Evolutionary conservation across 2,888 invertebrate species (phyloP).

Genomic region (Lasioglossum pauxillum): DNA sequence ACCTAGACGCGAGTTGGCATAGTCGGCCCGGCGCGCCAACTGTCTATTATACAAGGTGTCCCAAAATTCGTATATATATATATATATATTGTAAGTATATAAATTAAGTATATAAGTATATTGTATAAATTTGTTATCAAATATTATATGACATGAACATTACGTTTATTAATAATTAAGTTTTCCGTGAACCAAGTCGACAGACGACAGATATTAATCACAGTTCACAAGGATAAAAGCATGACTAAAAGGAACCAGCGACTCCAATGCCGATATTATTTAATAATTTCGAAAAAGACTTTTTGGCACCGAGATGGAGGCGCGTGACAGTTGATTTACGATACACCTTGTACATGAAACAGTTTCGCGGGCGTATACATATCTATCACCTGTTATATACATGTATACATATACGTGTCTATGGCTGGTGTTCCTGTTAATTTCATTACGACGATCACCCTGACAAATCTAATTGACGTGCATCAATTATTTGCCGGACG

Average conservation of each 20-base stretch:
- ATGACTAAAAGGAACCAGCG: not conserved
- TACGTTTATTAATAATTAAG: too few species aligned
- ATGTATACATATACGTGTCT: constrained; percentile 42
- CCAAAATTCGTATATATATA: too few species aligned
- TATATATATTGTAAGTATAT: too few species aligned
- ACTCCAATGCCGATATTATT: not conserved
- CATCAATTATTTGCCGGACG: constrained; percentile 80
- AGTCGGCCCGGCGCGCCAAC: too few species aligned
- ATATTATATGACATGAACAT: not conserved
- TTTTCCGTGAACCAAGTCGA: not conserved
- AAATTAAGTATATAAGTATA: too few species aligned
- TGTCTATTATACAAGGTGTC: too few species aligned
- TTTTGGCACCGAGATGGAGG: not conserved
- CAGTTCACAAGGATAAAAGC: not conserved
- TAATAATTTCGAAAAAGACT: not conserved
- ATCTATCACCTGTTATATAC: constrained; percentile 46
- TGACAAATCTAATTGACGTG: constrained; percentile 82
- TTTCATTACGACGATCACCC: constrained; percentile 78
- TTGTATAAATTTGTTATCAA: not conserved
- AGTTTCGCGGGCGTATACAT: constrained; percentile 27
- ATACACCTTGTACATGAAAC: constrained; percentile 44
- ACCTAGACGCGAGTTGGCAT: too few species aligned
- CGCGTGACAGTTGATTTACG: constrained; percentile 12
- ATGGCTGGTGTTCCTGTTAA: constrained; percentile 70
- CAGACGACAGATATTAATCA: not conserved